Conservation (phyloP, 2,113 vertebrate genomes). For the Capreolus pygargus region DNA sequence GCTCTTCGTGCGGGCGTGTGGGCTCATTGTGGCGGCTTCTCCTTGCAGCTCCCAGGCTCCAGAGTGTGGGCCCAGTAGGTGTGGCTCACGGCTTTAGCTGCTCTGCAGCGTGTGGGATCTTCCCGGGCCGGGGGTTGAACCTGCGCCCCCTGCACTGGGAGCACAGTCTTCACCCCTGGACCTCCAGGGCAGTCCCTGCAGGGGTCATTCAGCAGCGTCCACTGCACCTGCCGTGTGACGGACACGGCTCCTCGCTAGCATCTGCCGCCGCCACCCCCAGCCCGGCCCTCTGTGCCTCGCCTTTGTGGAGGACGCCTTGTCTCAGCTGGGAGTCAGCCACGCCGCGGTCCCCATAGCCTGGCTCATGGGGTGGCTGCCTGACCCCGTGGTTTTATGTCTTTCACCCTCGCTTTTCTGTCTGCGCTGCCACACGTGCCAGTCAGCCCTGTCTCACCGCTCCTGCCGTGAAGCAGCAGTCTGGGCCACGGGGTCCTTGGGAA, state of each 20-base stretch:
- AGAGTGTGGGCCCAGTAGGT: background rate
- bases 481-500: background rate
- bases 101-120: background rate
- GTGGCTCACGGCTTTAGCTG: background rate
- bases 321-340: background rate
- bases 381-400: fast-evolving
- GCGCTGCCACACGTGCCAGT: fast-evolving
- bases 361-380: background rate
- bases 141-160: background rate
- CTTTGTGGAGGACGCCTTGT: background rate
- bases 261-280: too few species aligned
- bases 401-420: background rate
- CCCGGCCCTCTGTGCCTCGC: background rate
- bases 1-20: background rate
- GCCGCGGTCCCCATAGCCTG: fast-evolving
- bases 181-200: background rate
- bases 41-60: background rate
- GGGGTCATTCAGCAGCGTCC: background rate
- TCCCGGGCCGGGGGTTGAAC: background rate
- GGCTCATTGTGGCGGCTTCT: background rate
- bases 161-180: background rate
- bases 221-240: fast-evolving
- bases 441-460: background rate
- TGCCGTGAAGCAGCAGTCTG: background rate
- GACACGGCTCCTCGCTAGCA: background rate